A percentile compares a stretch with the other conserved stretches of the same genome.
phyloP scores from a whole-genome alignment of 2,888 invertebrate genomes.

The Candidula unifasciata region DNA sequence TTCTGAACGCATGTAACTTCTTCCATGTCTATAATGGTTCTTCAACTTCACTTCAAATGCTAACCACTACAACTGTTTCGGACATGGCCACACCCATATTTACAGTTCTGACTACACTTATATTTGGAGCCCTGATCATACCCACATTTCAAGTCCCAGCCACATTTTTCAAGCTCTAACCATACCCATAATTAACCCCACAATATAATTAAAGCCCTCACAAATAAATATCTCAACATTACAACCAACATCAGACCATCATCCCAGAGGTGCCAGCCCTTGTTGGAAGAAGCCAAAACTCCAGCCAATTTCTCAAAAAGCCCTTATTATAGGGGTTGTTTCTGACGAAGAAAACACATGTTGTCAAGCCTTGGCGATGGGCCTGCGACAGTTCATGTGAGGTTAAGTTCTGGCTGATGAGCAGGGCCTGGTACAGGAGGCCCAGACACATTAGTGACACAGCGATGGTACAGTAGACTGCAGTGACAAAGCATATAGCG shows the following conservation, averaged over 20 bases:
- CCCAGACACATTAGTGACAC: conserved; percentile 64
- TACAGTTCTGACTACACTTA: no score
- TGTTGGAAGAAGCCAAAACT: conserved; percentile 59
- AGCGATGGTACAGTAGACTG: conserved; percentile 66
- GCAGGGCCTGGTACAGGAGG: conserved; percentile 70
- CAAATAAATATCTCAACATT: no score
- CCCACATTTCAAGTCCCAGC: no score
- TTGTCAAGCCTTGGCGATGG: conserved; percentile 56
- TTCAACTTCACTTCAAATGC: no score
- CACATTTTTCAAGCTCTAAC: neutral
- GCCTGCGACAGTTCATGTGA: conserved; percentile 74
- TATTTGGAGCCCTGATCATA: no score
- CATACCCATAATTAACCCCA: neutral
- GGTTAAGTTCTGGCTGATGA: conserved; percentile 75
- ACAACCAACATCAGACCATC: neutral
- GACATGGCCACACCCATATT: no score
- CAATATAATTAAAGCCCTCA: no score
- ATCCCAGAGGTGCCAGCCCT: conserved; percentile 38
- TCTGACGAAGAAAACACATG: conserved; percentile 58
- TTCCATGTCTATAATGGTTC: no score
- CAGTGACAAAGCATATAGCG: conserved; percentile 70
- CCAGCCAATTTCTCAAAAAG: conserved; percentile 70
- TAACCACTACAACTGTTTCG: no score
- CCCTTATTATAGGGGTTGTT: conserved; percentile 71
- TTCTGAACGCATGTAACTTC: no score